Percentiles rank a stretch among this genome's conserved stretches.
Conservation (phyloP, 2,797 vertebrate species). For the Crocodylus rhombifer region DNA sequence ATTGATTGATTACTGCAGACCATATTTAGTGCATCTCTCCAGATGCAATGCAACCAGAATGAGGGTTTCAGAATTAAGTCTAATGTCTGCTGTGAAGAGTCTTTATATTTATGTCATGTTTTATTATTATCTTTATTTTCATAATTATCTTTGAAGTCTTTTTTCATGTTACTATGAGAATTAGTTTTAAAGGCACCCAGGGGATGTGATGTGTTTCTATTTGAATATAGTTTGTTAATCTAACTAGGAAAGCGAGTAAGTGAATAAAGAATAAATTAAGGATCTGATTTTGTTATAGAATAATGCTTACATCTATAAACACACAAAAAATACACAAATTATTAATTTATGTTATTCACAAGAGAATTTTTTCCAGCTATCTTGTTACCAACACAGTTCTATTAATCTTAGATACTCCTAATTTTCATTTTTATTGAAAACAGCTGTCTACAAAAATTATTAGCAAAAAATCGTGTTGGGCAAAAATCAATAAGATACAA, state of each 20-base stretch:
- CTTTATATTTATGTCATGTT: not conserved
- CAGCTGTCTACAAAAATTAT: not conserved
- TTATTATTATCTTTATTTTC: not conserved
- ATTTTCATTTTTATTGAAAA: not conserved
- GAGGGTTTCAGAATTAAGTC: not conserved
- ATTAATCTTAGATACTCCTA: not conserved
- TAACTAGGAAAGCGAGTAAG: not conserved
- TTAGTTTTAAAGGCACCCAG: not conserved
- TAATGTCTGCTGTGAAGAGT: not conserved
- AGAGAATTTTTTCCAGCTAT: not conserved
- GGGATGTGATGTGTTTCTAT: not conserved
- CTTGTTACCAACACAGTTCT: not conserved
- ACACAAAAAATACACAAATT: not conserved
- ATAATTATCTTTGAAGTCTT: not conserved
- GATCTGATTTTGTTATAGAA: not conserved
- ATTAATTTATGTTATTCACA: not conserved
- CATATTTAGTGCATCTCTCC: not conserved
- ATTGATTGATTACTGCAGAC: not conserved
- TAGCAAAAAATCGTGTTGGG: not conserved
- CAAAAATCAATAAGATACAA: not conserved
- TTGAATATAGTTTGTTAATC: constrained; percentile 5
- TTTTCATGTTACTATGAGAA: not conserved
- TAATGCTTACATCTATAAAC: not conserved
- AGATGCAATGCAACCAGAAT: not conserved
- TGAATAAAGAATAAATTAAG: not conserved